phyloP scores from a whole-genome alignment of 2,888 invertebrate genomes.

The Cantharis rustica region DNA sequence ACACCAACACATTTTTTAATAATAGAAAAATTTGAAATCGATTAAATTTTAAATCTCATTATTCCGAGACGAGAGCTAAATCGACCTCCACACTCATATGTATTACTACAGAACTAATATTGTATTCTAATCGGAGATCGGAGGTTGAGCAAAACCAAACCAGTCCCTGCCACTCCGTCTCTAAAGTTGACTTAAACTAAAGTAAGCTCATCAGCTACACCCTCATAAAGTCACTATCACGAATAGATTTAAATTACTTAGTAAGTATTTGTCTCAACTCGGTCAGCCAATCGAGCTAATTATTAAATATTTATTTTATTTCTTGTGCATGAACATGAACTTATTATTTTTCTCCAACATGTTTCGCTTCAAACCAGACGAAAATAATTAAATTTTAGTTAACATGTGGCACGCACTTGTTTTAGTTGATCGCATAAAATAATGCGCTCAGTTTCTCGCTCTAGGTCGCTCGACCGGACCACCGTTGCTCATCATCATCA shows the following conservation, averaged over 20 bases:
- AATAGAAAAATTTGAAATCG: neutral
- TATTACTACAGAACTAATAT: conserved; percentile 13
- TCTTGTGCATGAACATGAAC: neutral
- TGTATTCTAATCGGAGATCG: conserved; percentile 23
- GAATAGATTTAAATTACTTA: neutral
- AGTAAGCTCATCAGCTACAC: conserved; percentile 8
- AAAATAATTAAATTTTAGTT: conserved; percentile 8
- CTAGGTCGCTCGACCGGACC: neutral
- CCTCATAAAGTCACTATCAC: conserved; percentile 13
- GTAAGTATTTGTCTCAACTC: neutral
- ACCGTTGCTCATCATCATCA: neutral
- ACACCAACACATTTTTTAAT: conserved; percentile 15
- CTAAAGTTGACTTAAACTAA: neutral
- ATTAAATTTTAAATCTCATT: conserved; percentile 5
- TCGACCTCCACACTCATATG: conserved; percentile 3
- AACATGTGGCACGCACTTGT: conserved; percentile 45
- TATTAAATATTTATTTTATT: neutral
- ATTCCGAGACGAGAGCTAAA: conserved; percentile 13
- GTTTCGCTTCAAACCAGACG: conserved; percentile 8
- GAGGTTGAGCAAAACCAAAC: conserved; percentile 27
- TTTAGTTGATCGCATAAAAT: conserved; percentile 10
- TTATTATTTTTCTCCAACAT: neutral
- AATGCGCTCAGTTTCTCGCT: neutral
- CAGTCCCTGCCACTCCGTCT: conserved; percentile 19
- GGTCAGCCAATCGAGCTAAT: neutral